Conservation (phyloP, 2,888 invertebrate genomes). For the Drosophila nigricruria region DNA sequence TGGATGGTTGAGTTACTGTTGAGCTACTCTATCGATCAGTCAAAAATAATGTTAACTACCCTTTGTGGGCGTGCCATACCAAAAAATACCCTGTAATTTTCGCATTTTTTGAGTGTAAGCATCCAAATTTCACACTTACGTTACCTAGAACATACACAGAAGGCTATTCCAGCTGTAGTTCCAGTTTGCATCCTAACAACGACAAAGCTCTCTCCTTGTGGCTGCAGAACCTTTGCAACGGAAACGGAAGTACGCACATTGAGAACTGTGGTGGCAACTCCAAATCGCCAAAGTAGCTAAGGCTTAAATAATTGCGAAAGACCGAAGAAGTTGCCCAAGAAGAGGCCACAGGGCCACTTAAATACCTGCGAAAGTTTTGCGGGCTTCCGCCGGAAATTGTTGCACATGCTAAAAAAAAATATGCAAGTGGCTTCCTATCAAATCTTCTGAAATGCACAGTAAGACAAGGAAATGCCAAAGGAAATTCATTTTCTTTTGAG, state of each 20-base stretch:
- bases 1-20: too few species aligned
- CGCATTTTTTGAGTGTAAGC: too few species aligned
- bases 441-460: conserved; percentile 62
- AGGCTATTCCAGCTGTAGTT: conserved; percentile 3
- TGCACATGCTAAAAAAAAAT: conserved; percentile 35
- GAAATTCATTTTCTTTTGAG: conserved; percentile 69
- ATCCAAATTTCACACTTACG: too few species aligned
- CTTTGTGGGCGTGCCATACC: too few species aligned
- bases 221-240: neutral
- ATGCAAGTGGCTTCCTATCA: conserved; percentile 23
- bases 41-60: too few species aligned
- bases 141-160: too few species aligned
- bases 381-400: conserved; percentile 77
- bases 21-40: too few species aligned
- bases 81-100: too few species aligned
- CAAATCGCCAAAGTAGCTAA: neutral
- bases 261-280: neutral
- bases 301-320: conserved; percentile 25
- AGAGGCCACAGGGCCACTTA: conserved; percentile 58
- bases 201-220: neutral
- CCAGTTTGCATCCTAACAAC: neutral
- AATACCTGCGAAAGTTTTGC: conserved; percentile 75
- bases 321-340: conserved; percentile 10
- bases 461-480: conserved; percentile 66
- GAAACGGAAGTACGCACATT: neutral